Evolutionary conservation across 2,113 vertebrate species (phyloP), one percentile per base, ranked within the genome.

Genomic region (Myotis brandtii): DNA sequence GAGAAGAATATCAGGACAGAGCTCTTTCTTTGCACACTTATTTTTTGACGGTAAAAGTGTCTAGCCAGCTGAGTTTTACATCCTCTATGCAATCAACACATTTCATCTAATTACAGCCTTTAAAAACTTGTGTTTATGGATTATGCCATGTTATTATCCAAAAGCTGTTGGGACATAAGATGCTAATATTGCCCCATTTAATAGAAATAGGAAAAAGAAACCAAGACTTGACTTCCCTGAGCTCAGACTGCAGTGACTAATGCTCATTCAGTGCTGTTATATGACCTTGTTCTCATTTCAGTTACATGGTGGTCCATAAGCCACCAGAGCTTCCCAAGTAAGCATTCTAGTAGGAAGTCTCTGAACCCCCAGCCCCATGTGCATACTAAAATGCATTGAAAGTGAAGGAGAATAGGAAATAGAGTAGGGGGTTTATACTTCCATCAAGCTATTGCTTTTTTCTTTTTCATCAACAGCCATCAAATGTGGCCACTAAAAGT

Each of bases 151-250:
- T 37, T 54, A 59, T 75, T 88, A 79, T 73, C 11, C 14, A 25
- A 82, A 93, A 69, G 37, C 69, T 69, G 46, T 14, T 27, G 18
- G 46, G 13, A 93, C 3, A 34, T 92, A 34, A 86, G 4, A 70
- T 20, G 4, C 64, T 17, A 72, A 8, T 13, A 40, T 50, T 93
- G 18, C 11, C 37, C 79, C 27, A 40, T 30, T 70, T 77, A 82
- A 82, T n/a, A 92, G 80, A 75, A 86, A 84, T 92, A 79, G 9
- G 43, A 79, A 50, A 67, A 34, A 46, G n/a, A 89, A 56, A 20
- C 52, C 17, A 48, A 23, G 46, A 83, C 37, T 91, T 89, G 48
- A 43, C 48, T 72, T 90, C n/a, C 23, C 21, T 23, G 52, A 81
- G 30, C 52, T 43, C 82, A 34, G 40, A 52, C 16, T 5, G 20